Base-by-base conservation (phyloP, 2,113 vertebrate genomes). In the Entomyzon cyanotis region DNA sequence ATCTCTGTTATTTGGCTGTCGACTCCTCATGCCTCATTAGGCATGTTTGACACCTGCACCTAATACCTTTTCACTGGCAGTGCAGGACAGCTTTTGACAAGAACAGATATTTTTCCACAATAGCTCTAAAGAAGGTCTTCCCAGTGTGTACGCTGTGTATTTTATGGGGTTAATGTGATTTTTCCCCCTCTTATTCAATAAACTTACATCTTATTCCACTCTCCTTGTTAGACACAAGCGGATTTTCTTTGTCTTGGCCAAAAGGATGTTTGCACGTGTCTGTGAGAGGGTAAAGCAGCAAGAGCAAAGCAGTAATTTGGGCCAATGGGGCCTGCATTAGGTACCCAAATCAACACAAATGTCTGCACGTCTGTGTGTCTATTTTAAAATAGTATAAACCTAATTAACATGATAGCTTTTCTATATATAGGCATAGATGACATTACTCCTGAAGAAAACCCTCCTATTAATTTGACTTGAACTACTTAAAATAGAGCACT, bases 21-120 rank as follows among this genome's bases (percentile, higher is more conserved):
- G 53, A 94, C 97, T 97, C 90, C 96, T 97, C 96, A 97, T 94
- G 97, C 96, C 96, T 98, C 97, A 97, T 98, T 97, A 98, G 96
- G 95, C 97, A 96, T 93, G 95, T 96, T 97, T 98, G 98, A 98
- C 98, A 97, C 97, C 97, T 97, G 95, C 92, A 96, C 95, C 97
- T 95, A 97, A 97, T 97, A 87, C 95, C 96, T 97, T 96, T 95
- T 96, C 95, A 70, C 95, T 80, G 89, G 87, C 91, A 95, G 84
- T 25, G 93, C 79, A 95, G 96, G 97, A 92, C 92, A 87, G 96
- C 95, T 94, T 96, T 97, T 97, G 97, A 97, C 59, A 94, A 96
- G 94, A 96, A 89, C n/a, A 96, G 96, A 90, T 87, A 94, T 80
- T 91, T 94, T 96, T 96, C 87, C 94, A 94, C 96, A 96, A 96